Evolutionary conservation across 2,797 vertebrate genomes (phyloP), one percentile per base, ranked within the genome.

Genomic region (Bufotes viridis): DNA sequence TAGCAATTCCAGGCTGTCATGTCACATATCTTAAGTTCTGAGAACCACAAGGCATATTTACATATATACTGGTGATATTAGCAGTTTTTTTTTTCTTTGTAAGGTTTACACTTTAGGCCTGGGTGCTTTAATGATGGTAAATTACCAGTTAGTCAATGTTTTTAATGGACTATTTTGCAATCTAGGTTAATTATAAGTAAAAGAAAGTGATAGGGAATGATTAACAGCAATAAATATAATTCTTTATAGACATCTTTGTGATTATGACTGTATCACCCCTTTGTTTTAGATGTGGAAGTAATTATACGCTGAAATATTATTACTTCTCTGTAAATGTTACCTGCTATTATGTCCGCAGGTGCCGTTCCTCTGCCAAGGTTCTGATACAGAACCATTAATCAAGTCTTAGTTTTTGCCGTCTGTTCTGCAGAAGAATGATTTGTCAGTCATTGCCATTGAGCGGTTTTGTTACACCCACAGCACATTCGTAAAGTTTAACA

Each of bases 291-390:
- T 78, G 51, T 63, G 24, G 24, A 57, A 57, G 81, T 83, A 70
- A 83, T 83, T 86, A 80, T 70, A 80, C 67, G 61, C 29, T 86
- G 85, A 57, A 70, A 69, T 80, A 75, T 78, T 87, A 90, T 90
- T 78, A 4, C 78, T 85, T 90, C 70, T 60, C 67, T 90, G 67
- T n/a, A 81, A 53, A 90, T 78, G 70, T 86, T 90, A 49, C 11
- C 70, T 90, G 10, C 1, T 75, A 90, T 88, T 90, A 90, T 92
- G 90, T 91, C 90, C 87, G 76, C 63, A 85, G 84, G 83, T 75
- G 83, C 83, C 76, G 70, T 76, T 85, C 74, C 55, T 78, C 84
- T 24, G 60, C 60, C 51, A 24, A 63, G 26, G 8, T 69, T 57
- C 22, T 82, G 7, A 0, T 34, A 84, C 53, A 14, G 60, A 82